These are phyloP conservation scores for Phrynosoma platyrhinos DNA, from an alignment of 2,113 vertebrate species.

Conservation along the genomic window DNA sequence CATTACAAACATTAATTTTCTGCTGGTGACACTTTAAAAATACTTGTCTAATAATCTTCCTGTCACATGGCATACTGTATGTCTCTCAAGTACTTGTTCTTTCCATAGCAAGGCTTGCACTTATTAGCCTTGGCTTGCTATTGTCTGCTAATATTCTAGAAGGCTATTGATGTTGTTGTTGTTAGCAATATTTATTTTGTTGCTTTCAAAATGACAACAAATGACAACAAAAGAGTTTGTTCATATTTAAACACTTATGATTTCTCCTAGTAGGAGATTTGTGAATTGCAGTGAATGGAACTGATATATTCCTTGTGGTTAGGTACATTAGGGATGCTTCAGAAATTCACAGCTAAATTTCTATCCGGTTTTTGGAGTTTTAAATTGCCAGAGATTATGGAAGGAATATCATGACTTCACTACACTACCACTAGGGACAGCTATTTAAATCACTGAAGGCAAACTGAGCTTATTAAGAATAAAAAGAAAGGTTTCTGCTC, in stretches of 20 bases:
- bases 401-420: background rate
- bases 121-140: background rate
- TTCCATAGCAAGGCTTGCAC: background rate
- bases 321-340: background rate
- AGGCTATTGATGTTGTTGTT: background rate
- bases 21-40: slow-evolving; percentile 49
- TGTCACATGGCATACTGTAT: background rate
- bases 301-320: background rate
- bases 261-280: background rate
- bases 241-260: background rate
- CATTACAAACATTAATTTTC: slow-evolving; percentile 41
- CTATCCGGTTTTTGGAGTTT: background rate
- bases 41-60: slow-evolving; percentile 27
- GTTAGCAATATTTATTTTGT: background rate
- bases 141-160: slow-evolving; percentile 9
- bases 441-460: background rate
- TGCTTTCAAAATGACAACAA: background rate
- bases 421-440: background rate
- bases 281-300: background rate
- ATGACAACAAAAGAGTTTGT: background rate
- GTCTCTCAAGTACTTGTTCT: background rate
- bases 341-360: background rate
- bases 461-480: background rate
- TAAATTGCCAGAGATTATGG: background rate
- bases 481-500: background rate